Base-by-base conservation (phyloP, 2,888 invertebrate genomes). In the Drosophila bunnanda region DNA sequence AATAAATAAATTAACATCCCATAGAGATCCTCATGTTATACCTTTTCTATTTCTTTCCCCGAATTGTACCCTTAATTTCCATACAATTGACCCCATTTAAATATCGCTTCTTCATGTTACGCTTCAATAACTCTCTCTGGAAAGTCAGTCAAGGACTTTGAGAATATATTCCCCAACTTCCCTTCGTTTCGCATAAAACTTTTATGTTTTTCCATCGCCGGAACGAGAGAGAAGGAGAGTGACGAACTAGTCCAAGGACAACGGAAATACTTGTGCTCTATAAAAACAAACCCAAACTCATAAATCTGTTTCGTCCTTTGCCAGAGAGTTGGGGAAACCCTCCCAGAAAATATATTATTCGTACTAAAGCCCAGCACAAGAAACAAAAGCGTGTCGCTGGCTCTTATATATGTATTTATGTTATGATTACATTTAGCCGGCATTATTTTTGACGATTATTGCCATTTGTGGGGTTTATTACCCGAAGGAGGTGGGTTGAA, bases 361-460 rank as follows among this genome's bases (percentile, higher is more conserved):
- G 30, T 36, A 44, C 4, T 25, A 60, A 36, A 56, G n/a, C 17
- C 46, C 25, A 9, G 12, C 13, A 66, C 48, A 38, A 62, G 48
- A 15, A 58, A 68, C 25, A 36, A 32, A 54, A 66, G 39, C 48
- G 60, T 53, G 69, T 69, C 34, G 61, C 41, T 48, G 39, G 62
- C 17, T 53, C 54, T 48, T 50, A 68, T 46, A 50, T 50, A 46
- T 46, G 48, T 46, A 43, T 69, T 76, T 76, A 46, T 65, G 75
- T 71, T 79, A 79, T 70, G 76, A 58, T 71, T 68, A 67, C 71
- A 75, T 73, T 76, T 77, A 74, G 77, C 65, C 67, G 79, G 70
- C 79, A 70, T 79, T 79, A 79, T 73, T 76, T 81, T 79, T 81
- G 70, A 79, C 79, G 73, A 71, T 79, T 70, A 79, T 81, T 50